phyloP scores from a whole-genome alignment of 2,797 vertebrate species.

The Emydoidea blandingii region DNA sequence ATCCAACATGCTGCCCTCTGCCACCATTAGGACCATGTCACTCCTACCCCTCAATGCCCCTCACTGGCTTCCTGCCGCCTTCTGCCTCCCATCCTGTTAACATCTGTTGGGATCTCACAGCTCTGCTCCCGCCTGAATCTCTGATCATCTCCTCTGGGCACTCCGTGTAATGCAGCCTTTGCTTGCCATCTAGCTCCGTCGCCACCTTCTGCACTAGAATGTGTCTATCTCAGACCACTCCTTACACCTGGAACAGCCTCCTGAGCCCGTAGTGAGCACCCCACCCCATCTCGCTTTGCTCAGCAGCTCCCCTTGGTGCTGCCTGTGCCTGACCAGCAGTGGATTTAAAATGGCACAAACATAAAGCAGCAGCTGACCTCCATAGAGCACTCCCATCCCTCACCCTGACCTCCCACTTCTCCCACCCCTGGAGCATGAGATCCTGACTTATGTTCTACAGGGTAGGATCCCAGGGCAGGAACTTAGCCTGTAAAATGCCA shows the following conservation, averaged over 20 bases:
- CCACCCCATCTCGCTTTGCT: not conserved
- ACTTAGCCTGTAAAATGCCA: slow-evolving; percentile 46
- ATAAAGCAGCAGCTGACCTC: not conserved
- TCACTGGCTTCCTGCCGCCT: not conserved
- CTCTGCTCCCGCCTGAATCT: fast-evolving
- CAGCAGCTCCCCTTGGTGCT: not conserved
- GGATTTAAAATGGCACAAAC: not conserved
- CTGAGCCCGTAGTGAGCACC: not conserved
- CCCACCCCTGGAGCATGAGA: not conserved
- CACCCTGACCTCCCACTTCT: not conserved
- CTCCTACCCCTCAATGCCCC: not conserved
- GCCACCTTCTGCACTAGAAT: slow-evolving; percentile 57
- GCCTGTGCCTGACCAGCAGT: not conserved
- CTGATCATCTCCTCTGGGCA: not conserved
- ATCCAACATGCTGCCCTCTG: not conserved
- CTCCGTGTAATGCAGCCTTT: not conserved
- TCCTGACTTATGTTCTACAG: not conserved
- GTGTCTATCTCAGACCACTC: slow-evolving; percentile 60
- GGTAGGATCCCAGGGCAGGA: slow-evolving; percentile 52
- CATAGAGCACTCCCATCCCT: not conserved
- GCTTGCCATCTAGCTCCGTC: slow-evolving; percentile 58
- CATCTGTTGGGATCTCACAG: not conserved
- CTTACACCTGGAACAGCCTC: slow-evolving; percentile 32
- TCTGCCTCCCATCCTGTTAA: fast-evolving
- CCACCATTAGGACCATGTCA: not conserved